phyloP scores from a whole-genome alignment of 30 jellyfish, hydroid and myxozoan genomes.

The Rhopilema esculentum region DNA sequence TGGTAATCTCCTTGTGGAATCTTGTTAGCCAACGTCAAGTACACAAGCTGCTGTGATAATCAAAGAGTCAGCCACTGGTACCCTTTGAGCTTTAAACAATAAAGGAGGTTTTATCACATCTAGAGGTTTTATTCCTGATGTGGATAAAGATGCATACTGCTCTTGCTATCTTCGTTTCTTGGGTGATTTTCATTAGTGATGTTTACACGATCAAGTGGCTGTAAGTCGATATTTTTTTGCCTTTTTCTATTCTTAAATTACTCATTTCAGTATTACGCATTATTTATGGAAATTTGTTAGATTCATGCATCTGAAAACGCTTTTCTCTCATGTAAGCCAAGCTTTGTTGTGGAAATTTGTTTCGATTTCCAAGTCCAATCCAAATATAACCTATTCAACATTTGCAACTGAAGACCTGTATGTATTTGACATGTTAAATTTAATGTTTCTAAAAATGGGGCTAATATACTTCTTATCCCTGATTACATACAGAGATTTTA shows the following conservation, averaged over 20 bases:
- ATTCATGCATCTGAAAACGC: not conserved
- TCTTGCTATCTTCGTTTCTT: not conserved
- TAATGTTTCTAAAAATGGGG: too few species aligned
- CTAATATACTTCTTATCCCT: too few species aligned
- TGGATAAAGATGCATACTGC: not conserved
- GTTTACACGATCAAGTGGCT: constrained; percentile 44
- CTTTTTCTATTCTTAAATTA: not conserved
- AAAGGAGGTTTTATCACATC: not conserved
- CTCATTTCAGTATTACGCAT: not conserved
- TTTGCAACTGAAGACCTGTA: too few species aligned
- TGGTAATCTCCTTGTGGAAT: not conserved
- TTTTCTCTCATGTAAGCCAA: not conserved
- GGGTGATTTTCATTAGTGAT: constrained; percentile 6
- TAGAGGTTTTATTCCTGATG: not conserved
- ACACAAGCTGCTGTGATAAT: not conserved
- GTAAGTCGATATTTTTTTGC: not conserved
- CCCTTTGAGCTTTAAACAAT: not conserved
- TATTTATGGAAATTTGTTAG: not conserved
- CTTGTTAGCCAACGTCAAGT: not conserved
- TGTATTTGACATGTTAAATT: too few species aligned
- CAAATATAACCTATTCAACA: too few species aligned
- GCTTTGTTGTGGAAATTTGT: not conserved
- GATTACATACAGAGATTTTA: too few species aligned
- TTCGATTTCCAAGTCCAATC: not conserved
- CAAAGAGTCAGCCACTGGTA: not conserved